A percentile compares a stretch with the other conserved stretches of the same genome.
Conservation (phyloP, 2,113 vertebrate genomes). For the Tapirus terrestris region DNA sequence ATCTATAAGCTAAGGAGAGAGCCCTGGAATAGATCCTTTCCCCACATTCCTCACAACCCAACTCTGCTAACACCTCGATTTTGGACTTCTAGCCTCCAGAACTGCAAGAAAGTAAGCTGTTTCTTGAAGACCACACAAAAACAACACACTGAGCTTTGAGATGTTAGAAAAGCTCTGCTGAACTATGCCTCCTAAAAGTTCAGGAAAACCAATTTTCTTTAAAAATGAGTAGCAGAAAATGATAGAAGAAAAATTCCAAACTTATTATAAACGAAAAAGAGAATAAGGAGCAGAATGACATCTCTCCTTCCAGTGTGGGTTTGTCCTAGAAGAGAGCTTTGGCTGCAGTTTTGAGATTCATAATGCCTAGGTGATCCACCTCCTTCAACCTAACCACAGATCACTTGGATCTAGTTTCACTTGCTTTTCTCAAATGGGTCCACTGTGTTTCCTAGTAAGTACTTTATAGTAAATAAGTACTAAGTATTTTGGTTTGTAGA, state of each 20-base stretch:
- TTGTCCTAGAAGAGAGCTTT: not conserved
- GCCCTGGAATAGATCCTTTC: not conserved
- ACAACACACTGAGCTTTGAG: not conserved
- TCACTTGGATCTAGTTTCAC: not conserved
- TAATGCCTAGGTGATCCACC: not conserved
- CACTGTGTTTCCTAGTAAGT: not conserved
- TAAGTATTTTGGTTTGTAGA: not conserved
- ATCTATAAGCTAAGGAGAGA: not conserved
- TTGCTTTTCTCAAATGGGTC: not conserved
- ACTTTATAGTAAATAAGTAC: not conserved
- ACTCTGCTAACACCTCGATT: not conserved
- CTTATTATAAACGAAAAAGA: not conserved
- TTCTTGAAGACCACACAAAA: not conserved
- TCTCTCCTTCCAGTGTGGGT: not conserved
- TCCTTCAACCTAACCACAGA: not conserved
- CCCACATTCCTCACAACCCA: not conserved
- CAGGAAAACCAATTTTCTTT: not conserved
- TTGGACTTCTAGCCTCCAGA: not conserved
- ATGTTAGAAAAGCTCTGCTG: not conserved
- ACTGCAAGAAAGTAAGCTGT: not conserved
- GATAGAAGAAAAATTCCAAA: not conserved
- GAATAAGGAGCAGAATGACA: not conserved
- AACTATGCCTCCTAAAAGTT: not conserved
- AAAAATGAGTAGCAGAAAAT: slow-evolving; percentile 2
- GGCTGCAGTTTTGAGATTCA: not conserved